Conservation (phyloP, 2,888 invertebrate species). For the Caenorhabditis imperialis region DNA sequence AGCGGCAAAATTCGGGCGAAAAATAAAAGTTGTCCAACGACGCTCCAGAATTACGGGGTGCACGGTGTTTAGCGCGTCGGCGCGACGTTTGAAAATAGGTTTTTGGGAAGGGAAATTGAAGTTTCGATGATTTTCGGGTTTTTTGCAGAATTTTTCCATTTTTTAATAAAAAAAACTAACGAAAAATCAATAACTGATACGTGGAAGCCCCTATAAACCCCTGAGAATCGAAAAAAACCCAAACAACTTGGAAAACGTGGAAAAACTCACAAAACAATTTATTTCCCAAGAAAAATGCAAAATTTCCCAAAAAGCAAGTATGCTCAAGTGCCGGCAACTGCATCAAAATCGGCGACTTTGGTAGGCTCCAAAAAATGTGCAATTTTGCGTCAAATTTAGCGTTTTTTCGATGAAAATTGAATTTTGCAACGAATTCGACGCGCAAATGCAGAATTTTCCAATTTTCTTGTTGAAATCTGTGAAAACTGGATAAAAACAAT, state of each 20-base stretch:
- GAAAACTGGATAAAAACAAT: no score
- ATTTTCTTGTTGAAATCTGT: no score
- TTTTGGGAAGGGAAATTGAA: no score
- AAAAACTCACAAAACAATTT: neutral
- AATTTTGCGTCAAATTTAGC: neutral
- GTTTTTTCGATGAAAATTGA: neutral
- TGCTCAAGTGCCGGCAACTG: neutral
- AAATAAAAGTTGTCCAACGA: neutral
- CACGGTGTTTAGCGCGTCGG: no score
- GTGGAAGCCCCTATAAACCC: neutral
- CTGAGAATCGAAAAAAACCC: neutral
- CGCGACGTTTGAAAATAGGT: no score
- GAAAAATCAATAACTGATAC: neutral
- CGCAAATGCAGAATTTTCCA: no score
- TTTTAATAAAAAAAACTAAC: neutral
- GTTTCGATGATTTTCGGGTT: no score
- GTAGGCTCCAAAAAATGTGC: neutral
- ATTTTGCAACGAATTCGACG: neutral
- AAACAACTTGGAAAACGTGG: neutral
- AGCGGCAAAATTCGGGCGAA: neutral
- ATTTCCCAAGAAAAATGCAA: neutral
- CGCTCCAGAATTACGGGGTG: neutral
- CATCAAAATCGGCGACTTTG: neutral
- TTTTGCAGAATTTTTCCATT: no score
- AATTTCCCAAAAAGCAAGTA: neutral